Evolutionary conservation across 2,797 vertebrate species (phyloP), one percentile per base, ranked within the genome.

Genomic region (Melanotaenia maccullochi): DNA sequence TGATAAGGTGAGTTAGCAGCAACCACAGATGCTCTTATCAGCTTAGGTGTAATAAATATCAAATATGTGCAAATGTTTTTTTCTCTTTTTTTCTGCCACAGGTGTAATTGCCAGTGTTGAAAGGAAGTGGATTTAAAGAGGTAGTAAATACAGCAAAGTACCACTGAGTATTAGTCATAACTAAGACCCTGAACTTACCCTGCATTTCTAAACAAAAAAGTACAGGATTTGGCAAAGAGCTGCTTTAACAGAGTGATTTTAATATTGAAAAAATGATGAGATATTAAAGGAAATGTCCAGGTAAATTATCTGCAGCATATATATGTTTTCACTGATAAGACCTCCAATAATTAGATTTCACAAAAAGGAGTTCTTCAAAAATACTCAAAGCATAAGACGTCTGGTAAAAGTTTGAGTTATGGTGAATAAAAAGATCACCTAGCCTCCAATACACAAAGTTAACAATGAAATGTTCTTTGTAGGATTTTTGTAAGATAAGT

Each of bases 1-100:
- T 54, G 74, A 81, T 38, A 16, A 33, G 12, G 25, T 36, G 59
- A 75, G 33, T 40, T 70, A 73, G 8, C 49, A 56, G 40, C 47
- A 52, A 71, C 36, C 40, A 61, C 61, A 65, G 52, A 58, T 32
- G 35, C 32, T 55, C 51, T 52, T 63, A 71, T 33, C 28, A 71
- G 52, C 32, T 47, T 18, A 33, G 4, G 6, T 32, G 38, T 58
- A 7, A 68, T 59, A 63, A 18, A 68, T 60, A 40, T 62, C 14
- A 44, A 38, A 73, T 32, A 59, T 7, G 36, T 16, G 20, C 30
- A 32, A 25, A 25, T 22, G 11, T 22, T 25, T 55, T 33, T 35
- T 49, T 2, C 42, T 20, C 42, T 44, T 44, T 44, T 44, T 38
- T 67, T 49, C 5, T 52, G 32, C 11, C 33, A 32, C 5, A 36